Evolutionary conservation across 2,888 invertebrate species (phyloP), one percentile per base, ranked within the genome.

Genomic region (Polyploca ridens): DNA sequence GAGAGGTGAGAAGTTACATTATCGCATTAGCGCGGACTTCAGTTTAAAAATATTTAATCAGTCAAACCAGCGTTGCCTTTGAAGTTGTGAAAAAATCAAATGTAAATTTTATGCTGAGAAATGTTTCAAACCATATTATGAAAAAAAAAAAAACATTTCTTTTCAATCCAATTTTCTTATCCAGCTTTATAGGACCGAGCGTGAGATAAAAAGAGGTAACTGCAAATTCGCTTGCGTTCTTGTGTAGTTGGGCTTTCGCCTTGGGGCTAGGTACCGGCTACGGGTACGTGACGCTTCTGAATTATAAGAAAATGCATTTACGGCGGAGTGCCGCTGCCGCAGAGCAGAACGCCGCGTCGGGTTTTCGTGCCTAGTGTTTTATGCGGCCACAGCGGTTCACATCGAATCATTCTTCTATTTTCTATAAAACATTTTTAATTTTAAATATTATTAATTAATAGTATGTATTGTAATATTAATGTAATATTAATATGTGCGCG

Each of bases 221-320:
- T 91, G 89, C 88, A 90, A 91, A 91, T 92, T 90, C 90, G 88
- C 88, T 84, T 81, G 90, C 91, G 88, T 90, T 89, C 90, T 87
- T 85, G 78, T 82, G 82, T 78, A 84, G 85, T 84, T 79, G 78
- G 81, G 83, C 77, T 86, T 84, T 84, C 81, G 84, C 86, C 86
- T 61, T 79, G 85, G 84, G 88, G 90, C 85, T 79, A 84, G 80
- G 79, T 82, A 81, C 81, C 61, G 49, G 65, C 64, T 65, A 66
- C 79, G 81, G 76, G 83, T 90, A 94, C 94, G 93, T 94, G 94
- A 93, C 90, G 91, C 86, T 87, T 83, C 89, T 91, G 92, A 90
- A 91, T 92, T 93, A 93, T 93, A 93, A 93, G 91, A 93, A 93
- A 93, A 93, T 93, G 91, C 92, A 93, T 93, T 93, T 92, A 91